Conservation (phyloP, 1,140 invertebrate species). For the Caenorhabditis inopinata region DNA sequence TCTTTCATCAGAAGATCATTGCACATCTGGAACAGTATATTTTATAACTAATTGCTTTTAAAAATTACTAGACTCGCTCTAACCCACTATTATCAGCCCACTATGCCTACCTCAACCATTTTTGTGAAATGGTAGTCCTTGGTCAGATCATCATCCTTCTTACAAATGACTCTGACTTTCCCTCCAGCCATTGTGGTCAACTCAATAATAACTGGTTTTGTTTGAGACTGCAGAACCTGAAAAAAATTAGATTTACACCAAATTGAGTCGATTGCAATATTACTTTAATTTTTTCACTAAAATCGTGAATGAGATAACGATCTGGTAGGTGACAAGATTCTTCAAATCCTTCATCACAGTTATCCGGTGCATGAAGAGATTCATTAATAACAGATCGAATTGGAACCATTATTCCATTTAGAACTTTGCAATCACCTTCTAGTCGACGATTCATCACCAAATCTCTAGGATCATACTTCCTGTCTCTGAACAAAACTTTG, state of each 20-base stretch:
- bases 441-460: background rate
- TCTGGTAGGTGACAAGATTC: background rate
- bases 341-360: background rate
- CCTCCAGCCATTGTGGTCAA: background rate
- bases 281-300: background rate
- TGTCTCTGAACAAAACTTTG: background rate
- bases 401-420: slow-evolving; percentile 4
- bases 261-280: too few species aligned
- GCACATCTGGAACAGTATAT: background rate
- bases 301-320: background rate
- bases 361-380: background rate
- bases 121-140: slow-evolving; percentile 10
- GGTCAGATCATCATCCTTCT: background rate
- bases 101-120: slow-evolving; percentile 11
- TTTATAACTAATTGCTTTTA: too few species aligned
- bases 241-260: too few species aligned
- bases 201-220: background rate
- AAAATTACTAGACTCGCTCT: too few species aligned
- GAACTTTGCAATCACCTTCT: background rate
- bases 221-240: background rate
- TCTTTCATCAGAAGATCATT: slow-evolving; percentile 14
- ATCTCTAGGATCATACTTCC: background rate
- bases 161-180: slow-evolving; percentile 3
- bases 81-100: background rate
- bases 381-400: background rate